Conservation (phyloP, 2,797 vertebrate genomes). For the Pteronotus mesoamericanus region DNA sequence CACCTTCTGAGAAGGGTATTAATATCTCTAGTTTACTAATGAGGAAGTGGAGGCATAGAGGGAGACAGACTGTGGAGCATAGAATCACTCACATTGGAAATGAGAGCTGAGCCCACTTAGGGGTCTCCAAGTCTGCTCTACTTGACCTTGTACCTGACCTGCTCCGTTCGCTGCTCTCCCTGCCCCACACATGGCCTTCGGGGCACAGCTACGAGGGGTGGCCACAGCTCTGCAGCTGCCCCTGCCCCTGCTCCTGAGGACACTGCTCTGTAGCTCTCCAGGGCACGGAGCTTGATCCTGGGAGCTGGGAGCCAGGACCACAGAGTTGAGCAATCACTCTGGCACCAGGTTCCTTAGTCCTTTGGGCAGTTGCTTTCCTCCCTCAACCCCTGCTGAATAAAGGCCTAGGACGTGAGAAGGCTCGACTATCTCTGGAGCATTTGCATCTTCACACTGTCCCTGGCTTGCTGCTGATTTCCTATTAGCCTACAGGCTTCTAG, state of each 20-base stretch:
- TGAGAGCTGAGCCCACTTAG: no score
- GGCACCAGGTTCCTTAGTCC: background rate
- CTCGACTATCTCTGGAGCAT: background rate
- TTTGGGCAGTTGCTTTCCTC: background rate
- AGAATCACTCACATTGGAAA: background rate
- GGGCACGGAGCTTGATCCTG: background rate
- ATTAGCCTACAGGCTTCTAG: background rate
- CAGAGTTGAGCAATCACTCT: background rate
- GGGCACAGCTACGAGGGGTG: accelerated
- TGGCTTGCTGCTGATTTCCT: background rate
- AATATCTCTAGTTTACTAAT: background rate
- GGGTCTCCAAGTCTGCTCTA: no score
- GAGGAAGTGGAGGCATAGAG: background rate
- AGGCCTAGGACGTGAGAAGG: background rate
- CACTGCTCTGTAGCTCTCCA: background rate
- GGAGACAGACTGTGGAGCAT: accelerated
- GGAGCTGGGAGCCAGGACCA: background rate
- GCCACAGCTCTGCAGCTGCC: background rate
- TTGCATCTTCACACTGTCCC: accelerated
- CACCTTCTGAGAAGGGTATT: background rate
- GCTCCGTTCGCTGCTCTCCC: accelerated
- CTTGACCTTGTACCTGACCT: background rate
- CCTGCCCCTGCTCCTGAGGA: background rate
- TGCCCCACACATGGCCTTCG: background rate
- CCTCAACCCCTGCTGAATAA: background rate